phyloP scores from a whole-genome alignment of 1,140 invertebrate species.

The Aethina tumida region DNA sequence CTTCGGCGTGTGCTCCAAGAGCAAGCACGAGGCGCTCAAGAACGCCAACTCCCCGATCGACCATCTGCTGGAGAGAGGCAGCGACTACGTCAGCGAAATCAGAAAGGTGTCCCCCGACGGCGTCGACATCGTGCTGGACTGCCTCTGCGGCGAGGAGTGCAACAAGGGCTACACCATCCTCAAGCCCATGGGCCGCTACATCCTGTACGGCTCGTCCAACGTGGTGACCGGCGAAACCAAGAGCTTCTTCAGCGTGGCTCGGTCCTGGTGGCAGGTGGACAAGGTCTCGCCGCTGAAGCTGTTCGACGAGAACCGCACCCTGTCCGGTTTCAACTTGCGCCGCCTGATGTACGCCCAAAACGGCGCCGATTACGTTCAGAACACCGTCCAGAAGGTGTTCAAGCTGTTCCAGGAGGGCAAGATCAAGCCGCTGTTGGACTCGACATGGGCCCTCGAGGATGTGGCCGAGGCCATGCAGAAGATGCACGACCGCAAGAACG shows the following conservation, averaged over 20 bases:
- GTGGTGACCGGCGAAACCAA: constrained; percentile 81
- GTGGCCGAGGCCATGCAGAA: constrained; percentile 84
- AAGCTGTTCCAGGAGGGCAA: constrained; percentile 63
- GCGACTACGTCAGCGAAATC: constrained; percentile 74
- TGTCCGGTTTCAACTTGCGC: constrained; percentile 74
- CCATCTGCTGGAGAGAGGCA: constrained; percentile 63
- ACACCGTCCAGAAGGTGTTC: constrained; percentile 62
- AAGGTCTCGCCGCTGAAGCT: constrained; percentile 80
- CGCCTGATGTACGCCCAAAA: constrained; percentile 75
- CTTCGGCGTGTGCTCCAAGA: constrained; percentile 75
- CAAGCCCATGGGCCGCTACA: constrained; percentile 83
- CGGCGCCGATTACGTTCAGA: constrained; percentile 56
- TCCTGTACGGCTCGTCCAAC: constrained; percentile 79
- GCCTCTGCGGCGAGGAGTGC: constrained; percentile 80
- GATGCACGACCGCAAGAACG: constrained; percentile 84
- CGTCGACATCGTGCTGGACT: constrained; percentile 81
- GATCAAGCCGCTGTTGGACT: constrained; percentile 75
- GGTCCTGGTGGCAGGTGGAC: constrained; percentile 87
- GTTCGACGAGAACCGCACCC: constrained; percentile 78
- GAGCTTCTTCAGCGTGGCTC: constrained; percentile 77
- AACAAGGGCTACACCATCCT: constrained; percentile 73
- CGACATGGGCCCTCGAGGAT: constrained; percentile 78
- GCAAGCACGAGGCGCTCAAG: constrained; percentile 74
- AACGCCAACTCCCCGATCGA: constrained; percentile 56
- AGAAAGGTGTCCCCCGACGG: constrained; percentile 69